Base-by-base conservation (phyloP, 2,888 invertebrate genomes). In the Phragmatobia fuliginosa region DNA sequence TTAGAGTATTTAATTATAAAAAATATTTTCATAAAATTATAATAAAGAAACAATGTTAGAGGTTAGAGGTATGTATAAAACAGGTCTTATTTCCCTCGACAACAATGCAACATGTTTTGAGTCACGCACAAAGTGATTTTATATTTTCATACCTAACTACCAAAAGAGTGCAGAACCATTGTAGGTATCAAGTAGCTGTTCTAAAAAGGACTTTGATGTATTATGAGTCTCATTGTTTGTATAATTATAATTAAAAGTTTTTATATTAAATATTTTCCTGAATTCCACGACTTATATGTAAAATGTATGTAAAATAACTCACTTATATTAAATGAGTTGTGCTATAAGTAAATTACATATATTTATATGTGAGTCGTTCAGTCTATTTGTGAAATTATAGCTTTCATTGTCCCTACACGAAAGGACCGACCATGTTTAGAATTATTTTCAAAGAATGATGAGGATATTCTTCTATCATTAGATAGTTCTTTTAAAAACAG, bases 71-170 rank as follows among this genome's bases (percentile, higher is more conserved):
- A 28, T 28, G 56, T 28, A 56, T 56, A 16, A 28, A 56, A 56
- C 56, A 56, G 56, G 78, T 77, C 81, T 78, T 70, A 76, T 81
- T 87, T 81, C 81, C 82, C 81, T 74, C 71, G 71, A 77, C 76
- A 76, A 85, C 66, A 72, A 63, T 71, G 64, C 72, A 63, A 62
- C 72, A 62, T 71, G 77, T 77, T 74, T 62, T 64, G 62, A 81
- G 72, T 75, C 71, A 69, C 66, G 68, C 63, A 73, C 66, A 36
- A 67, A 71, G 77, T 80, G 67, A 79, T 75, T 76, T 80, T 80
- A 80, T 81, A 68, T 64, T 74, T 62, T 36, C 64, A 68, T 60
- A 69, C 66, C 56, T 45, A 62, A 69, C 60, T 66, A 70, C 62
- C 52, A 68, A 32, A 18, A 21, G 25, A 28, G 28, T 36, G 52